phyloP scores from a whole-genome alignment of 2,888 invertebrate species.

The Emmelina monodactyla region DNA sequence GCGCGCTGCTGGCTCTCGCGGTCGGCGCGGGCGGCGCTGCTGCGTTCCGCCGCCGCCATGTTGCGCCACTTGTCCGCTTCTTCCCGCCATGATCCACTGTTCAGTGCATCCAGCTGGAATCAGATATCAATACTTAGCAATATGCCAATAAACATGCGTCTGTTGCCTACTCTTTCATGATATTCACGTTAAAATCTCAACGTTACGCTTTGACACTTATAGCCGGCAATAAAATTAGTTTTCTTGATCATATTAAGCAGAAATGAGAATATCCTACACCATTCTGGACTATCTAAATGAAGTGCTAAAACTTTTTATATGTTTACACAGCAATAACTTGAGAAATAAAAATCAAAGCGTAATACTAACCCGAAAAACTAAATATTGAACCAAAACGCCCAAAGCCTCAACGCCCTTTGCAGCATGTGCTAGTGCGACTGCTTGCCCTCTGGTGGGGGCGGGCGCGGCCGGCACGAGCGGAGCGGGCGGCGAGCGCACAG shows the following conservation, averaged over 20 bases:
- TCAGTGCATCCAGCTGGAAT: conserved; percentile 51
- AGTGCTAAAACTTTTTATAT: too few species aligned
- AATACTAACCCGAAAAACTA: conserved; percentile 80
- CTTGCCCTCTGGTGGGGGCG: conserved; percentile 33
- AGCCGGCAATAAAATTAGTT: too few species aligned
- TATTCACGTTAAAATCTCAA: too few species aligned
- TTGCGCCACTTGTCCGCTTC: conserved; percentile 59
- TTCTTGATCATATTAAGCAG: too few species aligned
- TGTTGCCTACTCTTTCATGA: too few species aligned
- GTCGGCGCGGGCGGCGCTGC: conserved; percentile 52
- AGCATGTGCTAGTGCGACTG: conserved; percentile 53
- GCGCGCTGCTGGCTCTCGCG: conserved; percentile 53
- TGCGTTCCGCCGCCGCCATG: conserved; percentile 52
- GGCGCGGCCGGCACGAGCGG: conserved; percentile 24
- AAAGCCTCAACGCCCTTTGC: conserved; percentile 82
- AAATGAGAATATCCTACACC: too few species aligned
- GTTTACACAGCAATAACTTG: not conserved
- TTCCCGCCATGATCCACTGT: conserved; percentile 49
- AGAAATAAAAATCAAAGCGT: conserved; percentile 18
- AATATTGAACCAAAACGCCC: conserved; percentile 84
- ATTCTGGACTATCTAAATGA: too few species aligned
- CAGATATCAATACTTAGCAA: not conserved
- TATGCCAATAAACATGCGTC: too few species aligned
- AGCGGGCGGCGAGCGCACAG: conserved; percentile 31
- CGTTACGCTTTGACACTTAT: too few species aligned